A percentile compares a stretch with the other conserved stretches of the same genome.
Evolutionary conservation across 1,140 invertebrate species (phyloP).

Genomic region (Thaumatotibia leucotreta): DNA sequence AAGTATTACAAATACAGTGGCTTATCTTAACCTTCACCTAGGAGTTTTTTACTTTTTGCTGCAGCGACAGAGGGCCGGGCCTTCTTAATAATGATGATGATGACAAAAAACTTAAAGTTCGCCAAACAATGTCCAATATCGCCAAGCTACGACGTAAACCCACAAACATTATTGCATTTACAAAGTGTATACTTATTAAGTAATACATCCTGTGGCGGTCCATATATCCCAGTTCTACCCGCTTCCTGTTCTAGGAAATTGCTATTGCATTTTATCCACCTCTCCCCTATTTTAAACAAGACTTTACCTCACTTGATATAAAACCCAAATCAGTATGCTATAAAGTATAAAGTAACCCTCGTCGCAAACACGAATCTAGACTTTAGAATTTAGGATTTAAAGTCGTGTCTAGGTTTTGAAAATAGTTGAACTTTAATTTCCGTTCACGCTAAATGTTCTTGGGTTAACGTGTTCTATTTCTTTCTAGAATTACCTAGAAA

Average conservation of each 20-base stretch:
- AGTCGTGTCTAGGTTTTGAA: background rate
- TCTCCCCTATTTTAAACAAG: background rate
- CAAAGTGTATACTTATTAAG: background rate
- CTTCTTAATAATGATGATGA: no score
- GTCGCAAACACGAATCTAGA: background rate
- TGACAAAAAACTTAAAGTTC: no score
- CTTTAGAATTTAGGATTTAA: background rate
- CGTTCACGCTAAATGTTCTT: background rate
- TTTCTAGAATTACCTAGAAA: background rate
- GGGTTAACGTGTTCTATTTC: background rate
- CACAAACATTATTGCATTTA: background rate
- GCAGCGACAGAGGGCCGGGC: no score
- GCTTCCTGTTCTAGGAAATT: background rate
- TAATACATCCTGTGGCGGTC: slow-evolving; percentile 1
- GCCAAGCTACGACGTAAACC: background rate
- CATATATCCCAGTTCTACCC: background rate
- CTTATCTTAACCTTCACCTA: no score
- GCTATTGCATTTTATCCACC: background rate
- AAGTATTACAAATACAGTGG: no score
- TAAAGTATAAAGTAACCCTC: background rate
- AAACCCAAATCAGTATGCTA: background rate
- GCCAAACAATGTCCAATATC: no score
- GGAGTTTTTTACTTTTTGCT: no score
- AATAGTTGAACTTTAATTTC: background rate
- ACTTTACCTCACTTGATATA: background rate